Base-by-base conservation (phyloP, 2,113 vertebrate species). In the Crotalus horridus region DNA sequence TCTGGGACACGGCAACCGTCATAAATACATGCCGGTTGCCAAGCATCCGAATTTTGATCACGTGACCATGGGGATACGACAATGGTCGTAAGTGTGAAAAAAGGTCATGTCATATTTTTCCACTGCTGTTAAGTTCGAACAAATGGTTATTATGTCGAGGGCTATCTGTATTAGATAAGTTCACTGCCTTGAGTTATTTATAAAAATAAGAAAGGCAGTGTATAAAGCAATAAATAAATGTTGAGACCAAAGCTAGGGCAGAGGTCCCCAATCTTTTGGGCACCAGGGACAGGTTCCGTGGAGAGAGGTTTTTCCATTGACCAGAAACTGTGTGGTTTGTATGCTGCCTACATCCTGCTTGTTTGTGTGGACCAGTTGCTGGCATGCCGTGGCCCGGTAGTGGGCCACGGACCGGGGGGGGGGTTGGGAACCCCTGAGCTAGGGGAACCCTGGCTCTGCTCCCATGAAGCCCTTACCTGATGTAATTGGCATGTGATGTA, bases 401-500 rank as follows among this genome's bases (percentile, higher is more conserved):
- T 10, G 48, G 48, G 48, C 48, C 48, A 51, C 1, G 48, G 48
- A 51, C 48, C 48, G 8, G 48, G 48, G 8, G 48, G 48, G 48
- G 48, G 8, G 8, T 1, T 51, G 48, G 48, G 48, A 8, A 51
- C 48, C 8, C 48, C 48, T 7, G 46, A n/a, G 88, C 1, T 26
- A 51, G 15, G 0, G 8, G 9, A 23, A 95, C 61, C 21, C 94
- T 39, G 7, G 46, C 74, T 56, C 39, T 51, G 23, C 0, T n/a
- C 33, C 0, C 24, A 46, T 90, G 39, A 85, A 94, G 90, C 23
- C 91, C 96, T 91, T 94, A 99, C 99, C 98, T 99, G 97, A 94
- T 98, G 98, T 9, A 97, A 97, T 88, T 98, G 98, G 95, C 99
- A 99, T 0, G 97, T 99, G 96, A 99, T 98, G 10, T 97, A 98